A percentile compares a stretch with the other conserved stretches of the same genome.
Conservation (phyloP, 2,113 vertebrate genomes). For the Podilymbus podiceps region DNA sequence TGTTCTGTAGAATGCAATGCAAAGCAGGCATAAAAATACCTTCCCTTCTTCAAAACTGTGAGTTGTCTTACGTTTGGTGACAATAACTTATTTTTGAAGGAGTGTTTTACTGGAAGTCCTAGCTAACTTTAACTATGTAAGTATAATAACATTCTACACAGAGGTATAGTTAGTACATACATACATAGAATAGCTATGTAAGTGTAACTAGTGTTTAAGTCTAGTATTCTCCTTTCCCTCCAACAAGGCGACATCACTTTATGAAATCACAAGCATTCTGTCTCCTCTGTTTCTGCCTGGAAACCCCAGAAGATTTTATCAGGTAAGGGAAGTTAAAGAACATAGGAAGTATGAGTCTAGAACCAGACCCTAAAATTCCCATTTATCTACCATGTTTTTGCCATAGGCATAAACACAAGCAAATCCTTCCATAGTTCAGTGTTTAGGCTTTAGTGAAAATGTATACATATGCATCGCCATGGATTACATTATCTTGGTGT, state of each 20-base stretch:
- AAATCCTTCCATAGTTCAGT: background rate
- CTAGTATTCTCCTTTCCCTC: background rate
- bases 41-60: background rate
- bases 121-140: background rate
- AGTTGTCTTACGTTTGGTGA: background rate
- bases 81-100: background rate
- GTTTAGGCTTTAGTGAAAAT: background rate
- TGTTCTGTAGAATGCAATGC: background rate
- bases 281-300: background rate
- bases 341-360: background rate
- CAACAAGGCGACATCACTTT: rapidly evolving
- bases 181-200: background rate
- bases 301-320: background rate
- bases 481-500: background rate
- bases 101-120: background rate
- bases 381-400: background rate
- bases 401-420: rapidly evolving
- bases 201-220: background rate
- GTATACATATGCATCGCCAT: background rate
- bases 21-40: background rate
- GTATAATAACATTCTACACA: background rate
- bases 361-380: background rate
- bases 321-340: background rate
- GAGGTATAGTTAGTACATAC: background rate
- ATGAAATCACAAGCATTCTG: background rate